Evolutionary conservation across 2,113 vertebrate species (phyloP).

Genomic region (Pituophis catenifer): DNA sequence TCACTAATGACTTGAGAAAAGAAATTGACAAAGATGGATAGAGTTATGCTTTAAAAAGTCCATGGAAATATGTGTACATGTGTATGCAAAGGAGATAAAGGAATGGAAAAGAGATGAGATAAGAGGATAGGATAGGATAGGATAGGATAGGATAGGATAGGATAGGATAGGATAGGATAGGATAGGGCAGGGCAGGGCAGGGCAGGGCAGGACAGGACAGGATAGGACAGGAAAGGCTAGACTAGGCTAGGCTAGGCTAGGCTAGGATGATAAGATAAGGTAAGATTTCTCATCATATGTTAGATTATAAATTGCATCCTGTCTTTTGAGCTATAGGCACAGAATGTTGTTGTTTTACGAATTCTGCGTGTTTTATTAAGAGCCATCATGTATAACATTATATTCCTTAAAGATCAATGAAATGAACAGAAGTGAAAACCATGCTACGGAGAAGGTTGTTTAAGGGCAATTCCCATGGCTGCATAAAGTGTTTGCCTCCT

Average conservation of each 20-base stretch:
- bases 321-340: background rate
- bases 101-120: background rate
- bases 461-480: background rate
- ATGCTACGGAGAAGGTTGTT: background rate
- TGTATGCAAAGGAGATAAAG: background rate
- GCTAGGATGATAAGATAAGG: constrained; percentile 47
- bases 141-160: no score
- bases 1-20: constrained; percentile 65
- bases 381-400: background rate
- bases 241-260: no score
- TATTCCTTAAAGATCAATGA: constrained; percentile 1
- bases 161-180: background rate
- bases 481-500: background rate
- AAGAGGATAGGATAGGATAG: constrained; percentile 15
- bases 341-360: background rate
- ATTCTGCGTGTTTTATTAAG: background rate
- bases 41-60: constrained; percentile 56
- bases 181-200: no score
- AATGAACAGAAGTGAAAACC: background rate
- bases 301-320: constrained; percentile 26
- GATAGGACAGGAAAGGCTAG: background rate
- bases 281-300: constrained; percentile 15
- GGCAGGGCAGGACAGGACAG: background rate
- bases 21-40: constrained; percentile 73
- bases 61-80: constrained; percentile 33